Evolutionary conservation across 2,888 invertebrate species (phyloP), one percentile per base, ranked within the genome.

Genomic region (Synergus itoensis): DNA sequence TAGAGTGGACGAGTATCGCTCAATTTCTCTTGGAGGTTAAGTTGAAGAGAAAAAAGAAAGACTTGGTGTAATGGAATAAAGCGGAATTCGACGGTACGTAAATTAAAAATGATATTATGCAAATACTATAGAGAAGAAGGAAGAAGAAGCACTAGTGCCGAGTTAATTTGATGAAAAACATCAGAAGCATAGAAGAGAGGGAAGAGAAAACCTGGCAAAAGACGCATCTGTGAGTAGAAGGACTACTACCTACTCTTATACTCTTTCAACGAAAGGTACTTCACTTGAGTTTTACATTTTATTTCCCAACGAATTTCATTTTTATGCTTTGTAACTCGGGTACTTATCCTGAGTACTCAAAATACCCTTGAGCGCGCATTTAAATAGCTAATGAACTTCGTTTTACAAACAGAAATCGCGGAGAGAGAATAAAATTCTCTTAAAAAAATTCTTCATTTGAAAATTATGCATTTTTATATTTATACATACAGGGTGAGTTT

Each of bases 101-200:
- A 90, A 90, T 90, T 90, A 91, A 90, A 89, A 91, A 90, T 88
- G 89, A 90, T 90, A 90, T 90, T 90, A 89, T 89, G 89, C 90
- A 91, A 91, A 91, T 90, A 91, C 86, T 81, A 79, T 78, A 81
- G 84, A 81, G 81, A 82, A 83, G 84, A 21, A 63, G 64, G 65
- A 67, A 78, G 65, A 67, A 78, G 79, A 83, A 86, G 86, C 83
- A 84, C 87, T 86, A 85, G 83, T 86, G 86, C 82, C 78, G 87
- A 87, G 90, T 89, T 90, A 91, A 91, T 91, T 91, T 91, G 87
- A 91, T 91, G 89, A 90, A 91, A 90, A 91, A 91, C 88, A 90
- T 89, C 88, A 86, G 86, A 87, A 80, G 82, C 82, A 53, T 36
- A 63, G 81, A 87, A 85, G 84, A 85, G 82, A 79, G 77, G 79